Evolutionary conservation across 1,140 invertebrate genomes (phyloP), one percentile per base, ranked within the genome.

Genomic region (Odontomachus brunneus): DNA sequence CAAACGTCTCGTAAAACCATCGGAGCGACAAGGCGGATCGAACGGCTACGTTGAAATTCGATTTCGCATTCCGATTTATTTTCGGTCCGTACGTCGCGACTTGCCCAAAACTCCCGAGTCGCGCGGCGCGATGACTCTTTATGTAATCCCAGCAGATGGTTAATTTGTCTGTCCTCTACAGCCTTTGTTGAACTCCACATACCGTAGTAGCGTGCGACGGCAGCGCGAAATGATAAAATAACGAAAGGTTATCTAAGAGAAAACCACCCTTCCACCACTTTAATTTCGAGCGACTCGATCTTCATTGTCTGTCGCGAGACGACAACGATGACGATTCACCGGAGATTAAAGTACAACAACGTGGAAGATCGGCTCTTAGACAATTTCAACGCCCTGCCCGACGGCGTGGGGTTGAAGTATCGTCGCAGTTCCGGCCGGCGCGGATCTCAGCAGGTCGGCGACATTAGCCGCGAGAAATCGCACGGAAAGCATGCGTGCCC

Each of bases 21-120:
- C 59, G 44, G 59, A 51, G 44, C 59, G 72, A 33, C 72, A 49
- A 44, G 15, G 49, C 17, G 29, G 33, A 71, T 44, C 51, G 65
- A 29, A 71, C 33, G 63, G 17, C n/a, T 63, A 22, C 49, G 75
- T 38, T 48, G 51, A 80, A 80, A 69, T 80, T 80, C 65, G 75
- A 80, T 80, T 80, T 80, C 65, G 65, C 75, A 71, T 80, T 80
- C 75, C 65, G 51, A n/a, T 80, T 67, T 80, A 69, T 80, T 80
- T 71, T 80, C 65, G n/a, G 33, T 69, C 65, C 33, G 33, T 57
- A 44, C 3, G 59, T 38, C 59, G 44, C 38, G 38, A 65, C 26
- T 44, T 57, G 33, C 33, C 65, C 29, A 80, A 67, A 44, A 44
- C 38, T 67, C 44, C 33, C 62, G 29, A 0, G 48, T 38, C 22